Evolutionary conservation across 2,888 invertebrate species (phyloP).

Genomic region (Rhagonycha fulva): DNA sequence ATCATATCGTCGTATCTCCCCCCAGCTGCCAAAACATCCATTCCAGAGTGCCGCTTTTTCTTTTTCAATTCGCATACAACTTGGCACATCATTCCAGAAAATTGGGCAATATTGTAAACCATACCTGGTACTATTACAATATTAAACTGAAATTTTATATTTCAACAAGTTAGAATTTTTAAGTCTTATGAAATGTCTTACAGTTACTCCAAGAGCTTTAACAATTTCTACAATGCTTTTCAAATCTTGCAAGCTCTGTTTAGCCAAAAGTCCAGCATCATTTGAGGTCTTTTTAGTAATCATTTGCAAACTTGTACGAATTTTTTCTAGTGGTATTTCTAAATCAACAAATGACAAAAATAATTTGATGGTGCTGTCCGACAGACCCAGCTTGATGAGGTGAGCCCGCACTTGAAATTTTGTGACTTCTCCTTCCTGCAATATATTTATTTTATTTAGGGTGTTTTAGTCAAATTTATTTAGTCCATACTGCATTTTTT

Average conservation of each 20-base stretch:
- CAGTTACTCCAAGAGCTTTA: conserved; percentile 75
- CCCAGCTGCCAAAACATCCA: conserved; percentile 82
- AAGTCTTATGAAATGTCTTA: conserved; percentile 48
- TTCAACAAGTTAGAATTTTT: conserved; percentile 1
- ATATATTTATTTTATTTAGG: conserved; percentile 9
- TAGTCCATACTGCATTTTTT: too few species aligned
- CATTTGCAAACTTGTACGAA: conserved; percentile 64
- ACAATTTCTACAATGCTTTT: conserved; percentile 74
- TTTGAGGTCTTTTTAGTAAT: conserved; percentile 70
- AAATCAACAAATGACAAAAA: conserved; percentile 70
- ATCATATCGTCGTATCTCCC: conserved; percentile 89
- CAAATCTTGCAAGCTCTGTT: conserved; percentile 74
- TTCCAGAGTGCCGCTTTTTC: conserved; percentile 59
- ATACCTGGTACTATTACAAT: conserved; percentile 64
- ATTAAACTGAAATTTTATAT: conserved; percentile 61
- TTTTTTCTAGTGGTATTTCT: conserved; percentile 66
- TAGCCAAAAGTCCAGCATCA: conserved; percentile 68
- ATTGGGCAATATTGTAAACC: conserved; percentile 65
- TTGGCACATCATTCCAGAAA: conserved; percentile 72
- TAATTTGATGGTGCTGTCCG: conserved; percentile 66
- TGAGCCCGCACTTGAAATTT: conserved; percentile 74
- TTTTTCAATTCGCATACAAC: conserved; percentile 64
- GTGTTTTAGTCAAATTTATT: too few species aligned
- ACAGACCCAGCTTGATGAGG: conserved; percentile 69
- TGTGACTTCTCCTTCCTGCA: conserved; percentile 64